phyloP scores from a whole-genome alignment of 1,140 invertebrate genomes.

The Eumeta japonica region DNA sequence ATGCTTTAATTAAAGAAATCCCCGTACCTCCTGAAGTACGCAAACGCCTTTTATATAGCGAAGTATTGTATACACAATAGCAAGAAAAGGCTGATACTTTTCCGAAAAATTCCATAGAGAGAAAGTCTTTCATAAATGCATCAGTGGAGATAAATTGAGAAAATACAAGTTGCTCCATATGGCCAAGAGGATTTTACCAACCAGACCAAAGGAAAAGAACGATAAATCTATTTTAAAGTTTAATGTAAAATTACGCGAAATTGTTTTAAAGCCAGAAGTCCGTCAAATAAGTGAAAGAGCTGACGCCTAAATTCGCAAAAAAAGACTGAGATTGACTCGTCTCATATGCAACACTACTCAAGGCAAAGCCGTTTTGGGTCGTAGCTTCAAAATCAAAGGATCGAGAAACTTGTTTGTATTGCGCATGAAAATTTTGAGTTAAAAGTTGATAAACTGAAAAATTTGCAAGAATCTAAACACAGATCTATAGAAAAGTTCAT shows the following conservation, averaged over 20 bases:
- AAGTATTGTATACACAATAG: constrained; percentile 1
- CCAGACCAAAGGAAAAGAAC: too few species aligned
- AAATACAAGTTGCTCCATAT: constrained; percentile 12
- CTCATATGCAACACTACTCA: too few species aligned
- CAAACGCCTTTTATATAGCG: constrained; percentile 4
- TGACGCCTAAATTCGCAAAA: too few species aligned
- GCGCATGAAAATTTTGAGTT: too few species aligned
- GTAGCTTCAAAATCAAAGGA: too few species aligned
- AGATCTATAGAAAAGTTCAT: constrained; percentile 23
- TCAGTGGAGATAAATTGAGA: constrained; percentile 15
- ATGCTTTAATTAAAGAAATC: not conserved
- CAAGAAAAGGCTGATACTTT: not conserved
- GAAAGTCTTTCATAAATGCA: constrained; percentile 2
- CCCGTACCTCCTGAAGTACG: constrained; percentile 9
- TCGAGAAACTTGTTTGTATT: too few species aligned
- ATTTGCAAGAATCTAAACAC: constrained; percentile 22
- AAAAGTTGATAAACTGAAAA: constrained; percentile 21
- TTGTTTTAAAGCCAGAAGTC: too few species aligned
- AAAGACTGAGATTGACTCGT: too few species aligned
- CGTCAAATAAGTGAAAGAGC: too few species aligned
- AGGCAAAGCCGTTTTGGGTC: too few species aligned
- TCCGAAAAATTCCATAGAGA: constrained; percentile 1
- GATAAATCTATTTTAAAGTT: too few species aligned
- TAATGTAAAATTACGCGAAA: too few species aligned
- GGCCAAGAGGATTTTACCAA: constrained; percentile 8